phyloP scores from a whole-genome alignment of 2,888 invertebrate species.

The Pogonocherus hispidulus region DNA sequence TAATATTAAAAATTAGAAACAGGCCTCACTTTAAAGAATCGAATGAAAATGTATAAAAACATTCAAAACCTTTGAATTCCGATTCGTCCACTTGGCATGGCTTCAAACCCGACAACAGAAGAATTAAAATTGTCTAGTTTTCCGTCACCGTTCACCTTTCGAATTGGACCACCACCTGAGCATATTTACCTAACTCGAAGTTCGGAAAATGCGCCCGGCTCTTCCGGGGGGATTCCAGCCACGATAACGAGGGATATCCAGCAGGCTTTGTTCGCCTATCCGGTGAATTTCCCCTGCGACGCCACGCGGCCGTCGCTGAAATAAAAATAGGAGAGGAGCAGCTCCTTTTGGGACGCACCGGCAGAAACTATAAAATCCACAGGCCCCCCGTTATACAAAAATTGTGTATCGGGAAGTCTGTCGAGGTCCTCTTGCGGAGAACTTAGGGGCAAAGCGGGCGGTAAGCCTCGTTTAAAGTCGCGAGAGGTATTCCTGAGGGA shows the following conservation, averaged over 20 bases:
- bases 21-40: too few relatives aligned
- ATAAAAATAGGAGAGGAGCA: slow-evolving; percentile 41
- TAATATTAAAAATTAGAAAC: too few relatives aligned
- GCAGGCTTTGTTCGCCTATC: slow-evolving; percentile 37
- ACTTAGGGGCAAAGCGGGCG: too few relatives aligned
- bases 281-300: slow-evolving; percentile 55
- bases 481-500: neutral
- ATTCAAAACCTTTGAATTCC: too few relatives aligned
- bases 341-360: slow-evolving; percentile 41
- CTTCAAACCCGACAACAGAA: too few relatives aligned
- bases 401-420: slow-evolving; percentile 3
- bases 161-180: neutral
- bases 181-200: neutral
- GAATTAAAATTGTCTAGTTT: too few relatives aligned
- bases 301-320: slow-evolving; percentile 36
- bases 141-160: neutral
- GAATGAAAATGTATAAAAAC: too few relatives aligned
- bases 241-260: slow-evolving; percentile 45
- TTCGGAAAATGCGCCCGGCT: slow-evolving; percentile 44
- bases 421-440: neutral
- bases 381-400: neutral
- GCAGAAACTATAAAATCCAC: slow-evolving; percentile 45
- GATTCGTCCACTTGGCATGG: too few relatives aligned
- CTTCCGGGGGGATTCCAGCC: slow-evolving; percentile 37
- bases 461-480: neutral